A percentile compares a stretch with the other conserved stretches of the same genome.
Evolutionary conservation across 1,140 invertebrate species (phyloP).

Genomic region (Semibalanus balanoides): DNA sequence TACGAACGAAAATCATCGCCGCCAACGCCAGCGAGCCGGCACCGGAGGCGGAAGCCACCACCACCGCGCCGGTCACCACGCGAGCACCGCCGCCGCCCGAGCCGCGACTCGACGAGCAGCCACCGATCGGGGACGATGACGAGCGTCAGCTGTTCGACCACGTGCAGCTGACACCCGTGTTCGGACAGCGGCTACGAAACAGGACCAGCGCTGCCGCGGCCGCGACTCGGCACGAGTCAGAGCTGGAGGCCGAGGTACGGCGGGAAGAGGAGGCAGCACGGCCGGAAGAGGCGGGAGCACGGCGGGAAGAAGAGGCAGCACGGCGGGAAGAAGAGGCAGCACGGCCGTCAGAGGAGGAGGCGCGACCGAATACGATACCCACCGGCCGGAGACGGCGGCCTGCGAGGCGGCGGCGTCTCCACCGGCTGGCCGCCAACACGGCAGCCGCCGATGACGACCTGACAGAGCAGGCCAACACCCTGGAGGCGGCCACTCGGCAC

Average conservation of each 20-base stretch:
- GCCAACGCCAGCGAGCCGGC: neutral
- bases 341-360: neutral
- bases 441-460: neutral
- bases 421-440: too few species aligned
- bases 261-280: too few species aligned
- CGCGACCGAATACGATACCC: neutral
- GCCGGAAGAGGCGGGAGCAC: neutral
- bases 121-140: too few species aligned
- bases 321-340: too few species aligned
- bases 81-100: too few species aligned
- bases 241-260: too few species aligned
- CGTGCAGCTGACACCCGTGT: neutral
- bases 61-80: too few species aligned
- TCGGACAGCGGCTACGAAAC: neutral
- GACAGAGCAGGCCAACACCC: neutral
- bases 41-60: too few species aligned
- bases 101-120: neutral
- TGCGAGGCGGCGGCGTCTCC: too few species aligned
- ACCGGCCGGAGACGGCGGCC: too few species aligned
- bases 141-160: neutral
- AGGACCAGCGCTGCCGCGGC: neutral
- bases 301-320: too few species aligned
- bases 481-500: neutral
- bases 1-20: neutral
- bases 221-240: too few species aligned